These are phyloP conservation scores for Toxostoma redivivum DNA, from an alignment of 2,113 vertebrate genomes.

Conservation along the genomic window DNA sequence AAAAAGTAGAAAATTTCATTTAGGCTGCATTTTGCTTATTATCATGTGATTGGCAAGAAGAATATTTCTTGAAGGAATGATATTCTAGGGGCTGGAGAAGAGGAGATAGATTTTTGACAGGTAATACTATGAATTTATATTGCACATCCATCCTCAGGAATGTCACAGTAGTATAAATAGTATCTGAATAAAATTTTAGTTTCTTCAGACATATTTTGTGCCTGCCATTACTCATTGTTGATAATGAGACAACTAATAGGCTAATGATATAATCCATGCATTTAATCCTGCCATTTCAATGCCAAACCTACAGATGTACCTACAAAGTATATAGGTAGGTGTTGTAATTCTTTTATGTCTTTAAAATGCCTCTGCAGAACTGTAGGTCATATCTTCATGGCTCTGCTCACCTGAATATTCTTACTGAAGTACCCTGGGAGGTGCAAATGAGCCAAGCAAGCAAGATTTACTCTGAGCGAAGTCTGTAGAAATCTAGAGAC, in stretches of 20 bases:
- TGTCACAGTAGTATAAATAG: conserved; percentile 17
- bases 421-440: background rate
- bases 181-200: conserved; percentile 13
- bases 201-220: background rate
- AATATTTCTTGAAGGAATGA: background rate
- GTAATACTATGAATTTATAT: conserved; percentile 30
- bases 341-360: background rate
- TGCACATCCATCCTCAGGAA: background rate
- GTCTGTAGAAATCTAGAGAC: background rate
- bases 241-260: background rate
- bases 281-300: background rate
- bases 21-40: conserved; percentile 16
- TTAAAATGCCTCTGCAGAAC: background rate
- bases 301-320: background rate
- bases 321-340: background rate
- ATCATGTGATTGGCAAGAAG: conserved; percentile 17
- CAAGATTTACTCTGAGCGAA: background rate
- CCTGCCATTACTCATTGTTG: background rate
- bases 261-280: background rate
- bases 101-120: conserved; percentile 35
- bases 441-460: background rate
- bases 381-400: background rate
- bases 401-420: background rate
- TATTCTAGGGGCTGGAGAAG: background rate
- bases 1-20: conserved; percentile 3